A percentile compares a stretch with the other conserved stretches of the same genome.
Evolutionary conservation across 2,888 invertebrate species (phyloP).

Genomic region (Blera fallax): DNA sequence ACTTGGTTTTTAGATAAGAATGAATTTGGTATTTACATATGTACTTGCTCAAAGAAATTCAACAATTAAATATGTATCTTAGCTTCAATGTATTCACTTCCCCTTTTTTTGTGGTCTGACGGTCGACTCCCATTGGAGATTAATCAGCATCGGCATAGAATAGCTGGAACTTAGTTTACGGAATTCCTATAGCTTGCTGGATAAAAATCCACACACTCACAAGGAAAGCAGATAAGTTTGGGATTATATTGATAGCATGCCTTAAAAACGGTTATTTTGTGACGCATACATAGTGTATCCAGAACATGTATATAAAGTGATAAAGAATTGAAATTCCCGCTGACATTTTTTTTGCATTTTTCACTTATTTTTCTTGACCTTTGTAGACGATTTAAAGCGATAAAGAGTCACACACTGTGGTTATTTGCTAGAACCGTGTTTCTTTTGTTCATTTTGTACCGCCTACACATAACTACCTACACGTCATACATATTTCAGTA

Average conservation of each 20-base stretch:
- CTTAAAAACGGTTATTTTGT: not conserved
- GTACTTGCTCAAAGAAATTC: not conserved
- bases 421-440: too few species aligned
- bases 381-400: too few species aligned
- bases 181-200: too few species aligned
- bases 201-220: too few species aligned
- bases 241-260: not conserved
- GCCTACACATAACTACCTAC: too few species aligned
- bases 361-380: too few species aligned
- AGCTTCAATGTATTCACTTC: not conserved
- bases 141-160: not conserved
- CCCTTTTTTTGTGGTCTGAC: not conserved
- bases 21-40: not conserved
- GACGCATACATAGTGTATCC: not conserved
- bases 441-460: too few species aligned
- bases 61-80: not conserved
- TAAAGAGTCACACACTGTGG: too few species aligned
- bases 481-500: too few species aligned
- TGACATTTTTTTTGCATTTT: too few species aligned
- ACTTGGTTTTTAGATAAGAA: conserved; percentile 28
- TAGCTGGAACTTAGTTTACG: not conserved
- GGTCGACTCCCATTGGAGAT: not conserved
- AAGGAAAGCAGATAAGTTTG: not conserved
- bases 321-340: too few species aligned
- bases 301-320: too few species aligned